Evolutionary conservation across 2,888 invertebrate genomes (phyloP).

Genomic region (Zeuzera pyrina): DNA sequence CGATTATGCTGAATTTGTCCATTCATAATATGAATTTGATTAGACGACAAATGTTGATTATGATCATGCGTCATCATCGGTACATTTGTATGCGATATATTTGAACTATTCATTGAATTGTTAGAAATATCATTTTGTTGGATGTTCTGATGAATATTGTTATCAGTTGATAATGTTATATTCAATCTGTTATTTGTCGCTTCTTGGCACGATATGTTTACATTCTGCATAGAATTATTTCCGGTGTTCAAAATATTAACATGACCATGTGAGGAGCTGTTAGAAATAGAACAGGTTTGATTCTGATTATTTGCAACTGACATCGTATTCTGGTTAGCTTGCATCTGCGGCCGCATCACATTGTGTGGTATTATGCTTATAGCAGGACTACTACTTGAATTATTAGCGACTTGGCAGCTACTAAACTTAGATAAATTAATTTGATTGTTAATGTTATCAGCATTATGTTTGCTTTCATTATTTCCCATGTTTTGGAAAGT

Average conservation of each 20-base stretch:
- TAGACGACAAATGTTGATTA: slow-evolving; percentile 40
- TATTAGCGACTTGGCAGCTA: slow-evolving; percentile 57
- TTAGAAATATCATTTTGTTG: slow-evolving; percentile 49
- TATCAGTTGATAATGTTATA: slow-evolving; percentile 41
- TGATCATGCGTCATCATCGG: slow-evolving; percentile 56
- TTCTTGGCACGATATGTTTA: slow-evolving; percentile 60
- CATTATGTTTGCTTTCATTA: slow-evolving; percentile 47
- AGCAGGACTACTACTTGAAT: slow-evolving; percentile 39
- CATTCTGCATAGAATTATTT: slow-evolving; percentile 54
- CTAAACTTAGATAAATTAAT: slow-evolving; percentile 58
- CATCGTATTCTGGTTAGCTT: slow-evolving; percentile 50
- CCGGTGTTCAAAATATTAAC: slow-evolving; percentile 55
- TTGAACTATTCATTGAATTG: slow-evolving; percentile 37
- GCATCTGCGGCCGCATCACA: slow-evolving; percentile 47
- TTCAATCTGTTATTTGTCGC: slow-evolving; percentile 46
- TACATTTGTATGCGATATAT: slow-evolving; percentile 52
- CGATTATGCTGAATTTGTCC: slow-evolving; percentile 63
- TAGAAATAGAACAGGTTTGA: slow-evolving; percentile 57
- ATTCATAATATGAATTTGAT: slow-evolving; percentile 66
- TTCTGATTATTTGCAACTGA: slow-evolving; percentile 47
- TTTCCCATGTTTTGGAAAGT: slow-evolving; percentile 57
- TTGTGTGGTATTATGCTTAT: slow-evolving; percentile 63
- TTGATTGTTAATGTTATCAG: slow-evolving; percentile 43
- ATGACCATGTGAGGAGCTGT: slow-evolving; percentile 45
- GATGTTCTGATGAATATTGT: slow-evolving; percentile 36